Evolutionary conservation across 2,888 invertebrate genomes (phyloP), one percentile per base, ranked within the genome.

Genomic region (Zhuqinia jingwanae): DNA sequence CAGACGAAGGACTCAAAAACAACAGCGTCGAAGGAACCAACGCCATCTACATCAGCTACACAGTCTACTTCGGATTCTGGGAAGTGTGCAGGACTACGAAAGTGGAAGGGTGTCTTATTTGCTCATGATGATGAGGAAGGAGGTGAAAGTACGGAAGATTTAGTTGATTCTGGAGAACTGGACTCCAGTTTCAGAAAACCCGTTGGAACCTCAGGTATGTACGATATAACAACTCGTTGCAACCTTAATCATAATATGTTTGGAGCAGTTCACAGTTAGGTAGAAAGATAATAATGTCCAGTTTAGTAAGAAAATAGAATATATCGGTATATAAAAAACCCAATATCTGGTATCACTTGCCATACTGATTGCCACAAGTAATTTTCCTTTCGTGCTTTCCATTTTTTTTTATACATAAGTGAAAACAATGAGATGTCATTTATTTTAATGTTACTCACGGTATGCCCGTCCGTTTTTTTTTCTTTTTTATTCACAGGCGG

Each of bases 91-190:
- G 94, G 95, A 75, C 93, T 96, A 91, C 94, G 95, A 91, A 96
- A 96, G 93, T 96, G 96, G 96, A 96, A 96, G 92, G 96, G 95
- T 73, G 95, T 95, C 65, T 95, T 95, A 89, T 94, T 96, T 91
- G 95, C 95, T 20, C 95, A 95, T 2, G 95, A 95, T 89, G 94
- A 94, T 90, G 93, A 92, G 65, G 92, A 82, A 93, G 93, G 92
- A 60, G 87, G 88, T 77, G 88, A 88, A 63, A 88, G 88, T 25
- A 80, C 87, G 22, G 87, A 84, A 87, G 87, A 83, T 83, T 79
- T 84, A 80, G 87, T 84, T 25, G 87, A 83, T 79, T 87, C 87
- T 45, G 79, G 84, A 80, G 84, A 84, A 45, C 56, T 87, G 22
- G 87, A 87, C 50, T 87, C 82, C 17, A 87, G 87, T 73, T 87